These are phyloP conservation scores for Triplophysa dalaica DNA, from an alignment of 2,113 vertebrate species.

Conservation along the genomic window DNA sequence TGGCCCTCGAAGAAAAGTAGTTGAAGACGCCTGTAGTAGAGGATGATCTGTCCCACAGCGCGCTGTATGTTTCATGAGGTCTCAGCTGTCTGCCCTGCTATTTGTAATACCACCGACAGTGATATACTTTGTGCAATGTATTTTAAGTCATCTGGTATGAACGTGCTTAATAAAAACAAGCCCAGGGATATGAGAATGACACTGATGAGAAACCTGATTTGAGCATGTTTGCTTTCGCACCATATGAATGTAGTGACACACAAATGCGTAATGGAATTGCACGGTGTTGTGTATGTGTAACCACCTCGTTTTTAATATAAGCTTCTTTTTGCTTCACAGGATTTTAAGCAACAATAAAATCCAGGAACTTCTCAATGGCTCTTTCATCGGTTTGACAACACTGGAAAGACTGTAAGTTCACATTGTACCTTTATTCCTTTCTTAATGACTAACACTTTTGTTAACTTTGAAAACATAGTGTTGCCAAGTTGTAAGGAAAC, in stretches of 20 bases:
- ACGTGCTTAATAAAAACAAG: not conserved
- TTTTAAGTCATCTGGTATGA: not conserved
- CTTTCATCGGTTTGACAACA: conserved; percentile 84
- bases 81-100: not conserved
- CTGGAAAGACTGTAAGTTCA: conserved; percentile 93
- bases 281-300: not conserved
- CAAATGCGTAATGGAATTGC: too few species aligned
- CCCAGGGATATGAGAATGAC: too few species aligned
- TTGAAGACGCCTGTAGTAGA: too few species aligned
- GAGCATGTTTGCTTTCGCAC: not conserved
- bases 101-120: not conserved
- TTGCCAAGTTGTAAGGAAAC: not conserved
- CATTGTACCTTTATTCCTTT: conserved; percentile 21
- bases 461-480: not conserved
- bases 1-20: too few species aligned
- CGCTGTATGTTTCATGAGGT: not conserved
- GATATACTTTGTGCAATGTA: not conserved
- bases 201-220: not conserved
- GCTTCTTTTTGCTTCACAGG: conserved; percentile 70
- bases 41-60: too few species aligned
- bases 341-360: conserved; percentile 97
- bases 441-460: not conserved
- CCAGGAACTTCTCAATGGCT: conserved; percentile 89
- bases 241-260: too few species aligned
- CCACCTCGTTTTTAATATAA: not conserved